Evolutionary conservation across 2,113 vertebrate genomes (phyloP).

Genomic region (Anguilla japonica): DNA sequence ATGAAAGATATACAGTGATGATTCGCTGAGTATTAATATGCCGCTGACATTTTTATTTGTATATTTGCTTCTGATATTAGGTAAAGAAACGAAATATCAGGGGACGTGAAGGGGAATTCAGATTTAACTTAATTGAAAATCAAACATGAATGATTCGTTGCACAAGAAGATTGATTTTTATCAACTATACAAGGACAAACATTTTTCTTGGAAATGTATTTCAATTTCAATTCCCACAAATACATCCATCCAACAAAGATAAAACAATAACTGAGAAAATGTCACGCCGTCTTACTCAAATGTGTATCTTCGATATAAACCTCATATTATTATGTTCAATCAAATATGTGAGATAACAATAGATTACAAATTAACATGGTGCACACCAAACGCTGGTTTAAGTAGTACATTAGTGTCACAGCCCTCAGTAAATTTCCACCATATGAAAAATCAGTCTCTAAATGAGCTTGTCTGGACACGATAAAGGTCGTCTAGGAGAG

Average conservation of each 20-base stretch:
- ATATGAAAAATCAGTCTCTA: neutral
- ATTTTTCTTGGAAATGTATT: neutral
- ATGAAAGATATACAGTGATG: neutral
- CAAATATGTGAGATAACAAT: neutral
- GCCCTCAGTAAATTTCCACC: neutral
- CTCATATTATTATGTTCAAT: neutral
- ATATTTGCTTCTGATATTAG: neutral
- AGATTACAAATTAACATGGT: neutral
- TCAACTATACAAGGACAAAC: neutral
- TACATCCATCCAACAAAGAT: neutral
- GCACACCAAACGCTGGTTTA: neutral
- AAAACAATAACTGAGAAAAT: neutral
- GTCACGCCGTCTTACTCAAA: neutral
- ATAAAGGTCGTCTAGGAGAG: neutral
- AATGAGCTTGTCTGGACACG: neutral
- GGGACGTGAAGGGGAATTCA: neutral
- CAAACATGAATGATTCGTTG: neutral
- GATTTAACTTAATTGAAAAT: neutral
- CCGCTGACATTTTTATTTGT: neutral
- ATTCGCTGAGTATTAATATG: neutral
- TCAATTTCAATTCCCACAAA: neutral
- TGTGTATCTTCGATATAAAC: neutral
- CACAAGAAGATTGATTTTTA: neutral
- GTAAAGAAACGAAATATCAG: neutral
- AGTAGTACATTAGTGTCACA: neutral